Percentiles rank a stretch among this genome's conserved stretches.
These are phyloP conservation scores for Aphidius gifuensis DNA, from an alignment of 1,140 invertebrate genomes.

Conservation along the genomic window DNA sequence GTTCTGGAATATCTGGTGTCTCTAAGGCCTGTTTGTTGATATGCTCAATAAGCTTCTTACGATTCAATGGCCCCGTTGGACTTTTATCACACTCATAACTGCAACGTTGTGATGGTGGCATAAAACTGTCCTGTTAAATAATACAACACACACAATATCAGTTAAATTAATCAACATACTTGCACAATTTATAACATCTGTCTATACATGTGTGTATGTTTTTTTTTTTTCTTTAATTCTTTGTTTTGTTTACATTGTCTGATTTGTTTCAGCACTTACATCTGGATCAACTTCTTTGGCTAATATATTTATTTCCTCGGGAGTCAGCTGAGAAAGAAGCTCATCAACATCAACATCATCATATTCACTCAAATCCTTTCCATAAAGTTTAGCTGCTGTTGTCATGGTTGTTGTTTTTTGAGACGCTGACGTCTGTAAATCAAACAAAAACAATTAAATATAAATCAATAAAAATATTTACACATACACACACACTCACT, in stretches of 20 bases:
- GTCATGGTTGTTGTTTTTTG: conserved; percentile 85
- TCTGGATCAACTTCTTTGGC: conserved; percentile 99
- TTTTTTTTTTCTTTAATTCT: background rate
- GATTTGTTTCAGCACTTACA: conserved; percentile 66
- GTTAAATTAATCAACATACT: too few species aligned
- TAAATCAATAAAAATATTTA: conserved; percentile 1
- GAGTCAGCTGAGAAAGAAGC: conserved; percentile 86
- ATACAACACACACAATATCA: too few species aligned
- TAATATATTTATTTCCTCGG: conserved; percentile 94
- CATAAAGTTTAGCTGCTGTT: conserved; percentile 84
- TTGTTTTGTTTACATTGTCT: too few species aligned
- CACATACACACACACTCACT: background rate
- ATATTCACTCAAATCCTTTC: conserved; percentile 89
- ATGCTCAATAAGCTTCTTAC: conserved; percentile 95
- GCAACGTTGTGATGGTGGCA: conserved; percentile 93
- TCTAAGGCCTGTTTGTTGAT: conserved; percentile 96
- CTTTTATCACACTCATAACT: conserved; percentile 93
- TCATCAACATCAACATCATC: conserved; percentile 97
- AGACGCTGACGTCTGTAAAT: conserved; percentile 76
- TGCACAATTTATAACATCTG: too few species aligned
- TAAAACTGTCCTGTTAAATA: conserved; percentile 79
- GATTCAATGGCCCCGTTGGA: conserved; percentile 91
- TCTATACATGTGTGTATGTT: background rate
- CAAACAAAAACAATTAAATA: conserved; percentile 23
- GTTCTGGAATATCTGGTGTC: conserved; percentile 95